Base-by-base conservation (phyloP, 2,888 invertebrate species). In the Eulithis testata region DNA sequence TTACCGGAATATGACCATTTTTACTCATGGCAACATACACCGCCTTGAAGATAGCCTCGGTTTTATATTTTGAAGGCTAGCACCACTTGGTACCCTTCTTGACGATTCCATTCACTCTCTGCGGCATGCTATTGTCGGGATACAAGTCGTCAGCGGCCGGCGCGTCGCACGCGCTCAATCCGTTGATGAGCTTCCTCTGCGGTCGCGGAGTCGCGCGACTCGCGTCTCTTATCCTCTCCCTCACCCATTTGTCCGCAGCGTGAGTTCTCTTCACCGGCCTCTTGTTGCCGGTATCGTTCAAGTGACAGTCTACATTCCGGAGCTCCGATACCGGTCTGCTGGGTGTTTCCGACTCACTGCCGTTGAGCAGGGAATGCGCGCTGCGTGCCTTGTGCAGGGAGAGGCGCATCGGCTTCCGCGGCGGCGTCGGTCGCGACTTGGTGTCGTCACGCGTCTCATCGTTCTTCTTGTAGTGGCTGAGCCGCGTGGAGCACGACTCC, bases 321-420 rank as follows among this genome's bases (percentile, higher is more conserved):
- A 67, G 67, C 53, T 67, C 67, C 0, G 67, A 67, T 3, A 40
- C 60, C 4, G 67, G 63, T 31, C 67, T 84, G 65, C 87, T 85
- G n/a, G 80, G 77, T 11, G 84, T 76, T 76, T 95, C 95, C 11
- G 88, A 81, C 70, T 90, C 91, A 76, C 87, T 86, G 37, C 91
- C 90, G 76, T 85, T 85, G 54, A 87, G 76, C 21, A 97, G 94
- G 0, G 96, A 96, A 79, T 97, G 97, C 56, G 97, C 94, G 84
- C 97, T 97, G 69, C 96, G 95, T 0, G 97, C 97, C 75, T 97
- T 95, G 81, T 97, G 97, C 57, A 98, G 87, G 0, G 97, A 97
- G 49, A 98, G 88, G 9, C 97, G 94, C 56, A 97, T 86, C 0
- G 97, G 98, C 81, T 98, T 98, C 77, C 97, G 96, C 21, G 97